Evolutionary conservation across 2,888 invertebrate species (phyloP).

Genomic region (Escarpia spicata): DNA sequence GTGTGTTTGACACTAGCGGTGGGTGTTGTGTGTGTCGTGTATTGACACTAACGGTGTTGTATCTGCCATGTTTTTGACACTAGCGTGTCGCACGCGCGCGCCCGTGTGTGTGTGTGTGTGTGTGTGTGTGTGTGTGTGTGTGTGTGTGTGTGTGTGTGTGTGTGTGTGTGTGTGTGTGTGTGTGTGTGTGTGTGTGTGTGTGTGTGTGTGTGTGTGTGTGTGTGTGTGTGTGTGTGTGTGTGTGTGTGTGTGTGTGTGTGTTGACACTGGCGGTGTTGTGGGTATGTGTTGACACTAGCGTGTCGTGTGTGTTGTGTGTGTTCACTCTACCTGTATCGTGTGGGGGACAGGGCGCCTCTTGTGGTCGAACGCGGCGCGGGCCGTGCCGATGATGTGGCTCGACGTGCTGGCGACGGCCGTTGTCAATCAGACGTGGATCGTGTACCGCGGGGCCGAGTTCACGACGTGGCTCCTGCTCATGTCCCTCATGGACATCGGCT

Average conservation of each 20-base stretch:
- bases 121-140: not conserved
- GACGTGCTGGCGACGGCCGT: not conserved
- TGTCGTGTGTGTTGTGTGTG: no score
- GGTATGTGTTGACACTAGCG: no score
- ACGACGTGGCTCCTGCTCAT: not conserved
- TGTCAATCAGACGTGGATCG: not conserved
- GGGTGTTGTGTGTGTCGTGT: no score
- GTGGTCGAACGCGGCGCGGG: not conserved
- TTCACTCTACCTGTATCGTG: no score
- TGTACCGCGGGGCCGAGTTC: slow-evolving; percentile 5
- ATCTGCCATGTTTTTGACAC: no score
- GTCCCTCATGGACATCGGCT: slow-evolving; percentile 1
- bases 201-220: not conserved
- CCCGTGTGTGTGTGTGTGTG: not conserved
- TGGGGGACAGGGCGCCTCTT: not conserved
- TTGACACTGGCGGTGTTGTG: no score
- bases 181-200: not conserved
- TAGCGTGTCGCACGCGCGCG: no score
- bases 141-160: not conserved
- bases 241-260: no score
- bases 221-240: no score
- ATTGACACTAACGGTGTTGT: no score
- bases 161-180: not conserved
- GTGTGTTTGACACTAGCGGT: no score
- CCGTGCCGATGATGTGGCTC: slow-evolving; percentile 10